phyloP scores from a whole-genome alignment of 2,113 vertebrate species.

The Zapornia atra region DNA sequence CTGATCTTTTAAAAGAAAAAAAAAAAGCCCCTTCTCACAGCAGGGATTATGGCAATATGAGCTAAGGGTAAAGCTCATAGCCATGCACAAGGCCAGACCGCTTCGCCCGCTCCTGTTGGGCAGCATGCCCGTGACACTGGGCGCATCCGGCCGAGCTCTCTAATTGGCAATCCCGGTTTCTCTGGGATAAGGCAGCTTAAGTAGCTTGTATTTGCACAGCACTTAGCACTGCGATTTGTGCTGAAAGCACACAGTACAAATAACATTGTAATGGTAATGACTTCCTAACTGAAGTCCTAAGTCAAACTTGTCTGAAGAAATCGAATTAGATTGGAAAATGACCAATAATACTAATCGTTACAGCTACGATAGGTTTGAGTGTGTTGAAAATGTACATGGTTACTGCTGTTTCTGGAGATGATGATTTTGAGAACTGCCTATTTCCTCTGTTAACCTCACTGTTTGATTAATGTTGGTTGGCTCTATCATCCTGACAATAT shows the following conservation, averaged over 20 bases:
- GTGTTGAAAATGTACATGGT: neutral
- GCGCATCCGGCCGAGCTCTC: neutral
- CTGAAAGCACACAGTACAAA: neutral
- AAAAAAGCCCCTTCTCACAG: neutral
- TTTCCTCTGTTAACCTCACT: neutral
- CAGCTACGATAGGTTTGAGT: neutral
- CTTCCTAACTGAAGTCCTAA: neutral
- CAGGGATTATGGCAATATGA: neutral
- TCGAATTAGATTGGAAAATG: neutral
- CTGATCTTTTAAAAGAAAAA: neutral
- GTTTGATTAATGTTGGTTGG: neutral
- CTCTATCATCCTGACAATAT: neutral
- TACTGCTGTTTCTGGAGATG: neutral
- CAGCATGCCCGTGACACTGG: neutral
- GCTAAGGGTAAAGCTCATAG: neutral
- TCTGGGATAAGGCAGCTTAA: neutral
- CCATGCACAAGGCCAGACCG: neutral
- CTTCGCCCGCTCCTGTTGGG: neutral
- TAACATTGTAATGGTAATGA: neutral
- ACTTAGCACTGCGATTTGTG: neutral
- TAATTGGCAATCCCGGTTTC: neutral
- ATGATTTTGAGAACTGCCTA: neutral
- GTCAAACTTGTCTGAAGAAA: neutral
- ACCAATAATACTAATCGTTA: neutral
- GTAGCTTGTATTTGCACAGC: neutral